Conservation (phyloP, 2,888 invertebrate genomes). For the Sycophila texana region DNA sequence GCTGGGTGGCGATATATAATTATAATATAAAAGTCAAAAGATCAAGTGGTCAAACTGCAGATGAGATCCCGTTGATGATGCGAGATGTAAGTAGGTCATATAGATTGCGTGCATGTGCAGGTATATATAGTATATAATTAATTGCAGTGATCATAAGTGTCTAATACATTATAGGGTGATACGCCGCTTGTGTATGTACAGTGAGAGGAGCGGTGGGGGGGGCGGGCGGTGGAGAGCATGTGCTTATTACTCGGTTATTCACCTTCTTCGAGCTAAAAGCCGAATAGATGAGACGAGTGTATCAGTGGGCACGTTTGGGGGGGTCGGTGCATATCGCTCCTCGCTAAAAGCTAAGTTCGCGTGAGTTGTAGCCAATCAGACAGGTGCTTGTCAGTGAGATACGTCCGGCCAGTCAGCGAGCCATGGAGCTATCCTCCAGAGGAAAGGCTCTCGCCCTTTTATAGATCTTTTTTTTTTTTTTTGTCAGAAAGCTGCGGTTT, state of each 20-base stretch:
- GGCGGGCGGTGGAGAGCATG: not conserved
- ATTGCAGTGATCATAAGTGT: conserved; percentile 34
- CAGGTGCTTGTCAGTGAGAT: conserved; percentile 64
- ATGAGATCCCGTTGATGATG: conserved; percentile 3
- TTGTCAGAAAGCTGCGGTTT: conserved; percentile 60
- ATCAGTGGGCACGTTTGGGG: conserved; percentile 60
- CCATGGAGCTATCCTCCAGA: conserved; percentile 64
- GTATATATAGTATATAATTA: conserved; percentile 31
- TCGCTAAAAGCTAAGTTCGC: conserved; percentile 72
- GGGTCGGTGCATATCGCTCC: conserved; percentile 70
- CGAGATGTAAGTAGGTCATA: conserved; percentile 22
- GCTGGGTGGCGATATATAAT: no score
- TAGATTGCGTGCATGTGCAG: conserved; percentile 44
- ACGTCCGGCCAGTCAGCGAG: conserved; percentile 69
- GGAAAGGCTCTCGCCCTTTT: conserved; percentile 52
- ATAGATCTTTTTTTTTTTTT: conserved; percentile 34
- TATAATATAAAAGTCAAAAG: no score
- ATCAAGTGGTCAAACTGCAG: no score
- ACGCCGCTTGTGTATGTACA: conserved; percentile 51
- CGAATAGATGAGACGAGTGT: no score
- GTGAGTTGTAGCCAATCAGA: conserved; percentile 63
- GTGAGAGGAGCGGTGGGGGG: conserved; percentile 34
- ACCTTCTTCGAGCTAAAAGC: conserved; percentile 3
- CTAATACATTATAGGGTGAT: conserved; percentile 45
- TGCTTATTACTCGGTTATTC: conserved; percentile 5